Conservation (phyloP, 2,113 vertebrate species). For the Ptilonorhynchus violaceus region DNA sequence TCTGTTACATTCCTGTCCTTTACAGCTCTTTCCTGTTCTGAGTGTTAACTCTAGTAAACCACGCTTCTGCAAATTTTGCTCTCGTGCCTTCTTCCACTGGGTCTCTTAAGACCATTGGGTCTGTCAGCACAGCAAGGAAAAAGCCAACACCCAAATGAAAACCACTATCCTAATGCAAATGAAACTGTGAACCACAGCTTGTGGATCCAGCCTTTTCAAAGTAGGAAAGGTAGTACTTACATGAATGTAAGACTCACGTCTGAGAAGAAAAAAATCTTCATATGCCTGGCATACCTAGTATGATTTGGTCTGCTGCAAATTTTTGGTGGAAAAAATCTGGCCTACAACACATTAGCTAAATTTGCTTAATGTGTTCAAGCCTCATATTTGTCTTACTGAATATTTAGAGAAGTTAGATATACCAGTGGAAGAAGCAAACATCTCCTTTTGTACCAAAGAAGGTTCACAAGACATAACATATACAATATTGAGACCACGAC, state of each 20-base stretch:
- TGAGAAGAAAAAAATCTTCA: neutral
- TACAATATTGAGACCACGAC: neutral
- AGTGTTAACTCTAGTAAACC: slow-evolving; percentile 31
- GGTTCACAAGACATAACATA: slow-evolving; percentile 63
- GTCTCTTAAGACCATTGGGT: neutral
- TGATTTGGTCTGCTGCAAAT: neutral
- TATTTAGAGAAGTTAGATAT: neutral
- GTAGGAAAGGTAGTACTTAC: neutral
- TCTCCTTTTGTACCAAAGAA: slow-evolving; percentile 46
- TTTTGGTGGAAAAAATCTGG: neutral
- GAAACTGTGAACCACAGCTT: neutral
- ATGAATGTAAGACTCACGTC: neutral
- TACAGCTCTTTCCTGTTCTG: slow-evolving; percentile 2
- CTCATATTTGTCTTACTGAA: neutral
- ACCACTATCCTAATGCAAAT: neutral
- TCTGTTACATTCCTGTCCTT: slow-evolving; percentile 24
- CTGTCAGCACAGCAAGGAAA: neutral
- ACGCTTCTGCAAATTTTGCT: slow-evolving; percentile 39
- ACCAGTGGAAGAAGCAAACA: slow-evolving; percentile 69
- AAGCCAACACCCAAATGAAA: neutral
- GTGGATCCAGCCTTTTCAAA: neutral
- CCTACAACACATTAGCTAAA: neutral
- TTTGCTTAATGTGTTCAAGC: neutral
- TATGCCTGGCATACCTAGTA: neutral
- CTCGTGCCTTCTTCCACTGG: slow-evolving; percentile 64